Conservation (phyloP, 2,113 vertebrate genomes). For the Siniperca chuatsi region DNA sequence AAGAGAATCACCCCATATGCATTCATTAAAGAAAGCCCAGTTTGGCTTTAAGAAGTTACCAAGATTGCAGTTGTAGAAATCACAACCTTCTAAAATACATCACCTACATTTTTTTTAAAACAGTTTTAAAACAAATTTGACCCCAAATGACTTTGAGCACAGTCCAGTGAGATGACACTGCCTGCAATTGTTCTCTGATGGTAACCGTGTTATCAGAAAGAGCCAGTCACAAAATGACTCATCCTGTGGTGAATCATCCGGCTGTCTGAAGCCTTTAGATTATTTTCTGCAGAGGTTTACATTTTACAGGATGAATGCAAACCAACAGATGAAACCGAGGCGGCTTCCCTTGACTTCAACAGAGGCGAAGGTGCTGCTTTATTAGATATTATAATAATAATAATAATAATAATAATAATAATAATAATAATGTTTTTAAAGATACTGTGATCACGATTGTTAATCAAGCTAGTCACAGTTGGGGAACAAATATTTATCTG, state of each 20-base stretch:
- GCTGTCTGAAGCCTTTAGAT: neutral
- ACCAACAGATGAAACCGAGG: neutral
- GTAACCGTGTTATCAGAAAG: neutral
- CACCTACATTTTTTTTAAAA: neutral
- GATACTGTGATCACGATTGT: neutral
- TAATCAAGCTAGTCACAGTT: neutral
- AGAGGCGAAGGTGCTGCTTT: neutral
- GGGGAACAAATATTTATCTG: neutral
- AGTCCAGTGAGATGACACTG: neutral
- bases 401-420: too few relatives aligned
- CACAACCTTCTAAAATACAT: neutral
- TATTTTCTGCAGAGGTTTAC: constrained; percentile 1
- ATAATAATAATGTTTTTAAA: neutral
- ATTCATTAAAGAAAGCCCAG: neutral
- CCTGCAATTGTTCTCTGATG: neutral
- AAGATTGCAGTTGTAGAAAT: neutral
- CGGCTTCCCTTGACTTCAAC: neutral
- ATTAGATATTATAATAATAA: neutral
- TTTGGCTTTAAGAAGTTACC: neutral
- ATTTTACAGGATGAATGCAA: neutral
- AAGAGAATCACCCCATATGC: neutral
- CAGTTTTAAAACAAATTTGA: neutral
- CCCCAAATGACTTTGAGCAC: neutral
- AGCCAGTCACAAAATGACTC: constrained; percentile 13
- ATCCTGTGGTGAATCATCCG: neutral